Evolutionary conservation across 1,140 invertebrate species (phyloP), one percentile per base, ranked within the genome.

Genomic region (Panulirus ornatus): DNA sequence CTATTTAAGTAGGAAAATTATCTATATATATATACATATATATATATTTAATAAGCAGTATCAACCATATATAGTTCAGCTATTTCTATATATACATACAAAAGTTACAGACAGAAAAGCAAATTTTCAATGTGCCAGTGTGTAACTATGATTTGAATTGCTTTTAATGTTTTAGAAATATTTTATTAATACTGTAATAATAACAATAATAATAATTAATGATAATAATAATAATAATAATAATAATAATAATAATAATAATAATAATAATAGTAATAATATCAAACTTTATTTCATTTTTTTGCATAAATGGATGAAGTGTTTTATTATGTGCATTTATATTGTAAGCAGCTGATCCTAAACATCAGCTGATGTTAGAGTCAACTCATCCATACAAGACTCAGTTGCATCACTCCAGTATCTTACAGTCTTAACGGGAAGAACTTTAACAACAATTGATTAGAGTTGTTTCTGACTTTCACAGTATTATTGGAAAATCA

Each of bases 41-140:
- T 66, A 76, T 76, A 47, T 76, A 40, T 76, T 30, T 66, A 66
- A 58, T 58, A 58, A 58, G 54, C 54, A 58, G 54, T 58, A 58
- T 58, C 54, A 58, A 22, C 2, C n/a, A 30, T 30, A 66, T 66
- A 66, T 66, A 66, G 1, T 6, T 66, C n/a, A 30, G 22, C n/a
- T 30, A 63, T 63, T 63, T 66, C n/a, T 66, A 66, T 66, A 34
- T 2, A 66, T 66, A 66, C 30, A 66, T 8, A 30, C 16, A 66
- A 30, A 66, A 66, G 5, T 66, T 66, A 58, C n/a, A 30, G n/a
- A 34, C 58, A 30, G 8, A 66, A 66, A 66, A 22, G n/a, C 1
- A 66, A 66, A 66, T 30, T 66, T 1, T 66, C 58, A 66, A 22
- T 66, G 58, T 66, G 58, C 58, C 58, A 30, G 58, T 66, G 27